A percentile compares a stretch with the other conserved stretches of the same genome.
Conservation (phyloP, 1,140 invertebrate genomes). For the Bombus haemorrhoidalis region DNA sequence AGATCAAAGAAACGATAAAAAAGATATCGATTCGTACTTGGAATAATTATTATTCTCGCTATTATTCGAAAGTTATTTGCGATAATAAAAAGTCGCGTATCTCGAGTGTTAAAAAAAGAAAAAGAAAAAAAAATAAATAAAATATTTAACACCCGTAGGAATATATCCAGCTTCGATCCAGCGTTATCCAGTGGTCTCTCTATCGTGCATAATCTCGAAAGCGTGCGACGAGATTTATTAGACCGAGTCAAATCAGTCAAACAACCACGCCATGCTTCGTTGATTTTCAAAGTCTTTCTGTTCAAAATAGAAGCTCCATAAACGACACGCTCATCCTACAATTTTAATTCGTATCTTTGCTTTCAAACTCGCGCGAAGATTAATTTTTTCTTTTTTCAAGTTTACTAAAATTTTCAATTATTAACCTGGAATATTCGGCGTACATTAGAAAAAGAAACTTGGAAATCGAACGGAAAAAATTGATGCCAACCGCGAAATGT, state of each 20-base stretch:
- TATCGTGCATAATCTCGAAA: constrained; percentile 10
- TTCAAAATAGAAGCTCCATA: constrained; percentile 20
- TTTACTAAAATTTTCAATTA: no score
- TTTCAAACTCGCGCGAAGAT: neutral
- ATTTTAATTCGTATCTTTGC: neutral
- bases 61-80: neutral
- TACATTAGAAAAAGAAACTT: no score
- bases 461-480: no score
- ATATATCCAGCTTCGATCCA: constrained; percentile 5
- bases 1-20: neutral
- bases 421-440: no score
- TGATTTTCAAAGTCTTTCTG: constrained; percentile 20
- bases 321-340: neutral
- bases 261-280: neutral
- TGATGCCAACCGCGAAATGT: no score
- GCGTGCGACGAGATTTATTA: constrained; percentile 19
- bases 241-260: constrained; percentile 30
- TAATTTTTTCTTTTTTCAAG: neutral
- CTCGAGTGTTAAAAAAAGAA: neutral
- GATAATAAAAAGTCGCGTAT: neutral
- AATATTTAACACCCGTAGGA: neutral
- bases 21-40: neutral
- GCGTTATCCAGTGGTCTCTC: neutral
- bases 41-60: neutral
- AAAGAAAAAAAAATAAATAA: neutral